Percentiles rank a stretch among this genome's conserved stretches.
Evolutionary conservation across 2,113 vertebrate genomes (phyloP).

Genomic region (Oryzias celebensis): DNA sequence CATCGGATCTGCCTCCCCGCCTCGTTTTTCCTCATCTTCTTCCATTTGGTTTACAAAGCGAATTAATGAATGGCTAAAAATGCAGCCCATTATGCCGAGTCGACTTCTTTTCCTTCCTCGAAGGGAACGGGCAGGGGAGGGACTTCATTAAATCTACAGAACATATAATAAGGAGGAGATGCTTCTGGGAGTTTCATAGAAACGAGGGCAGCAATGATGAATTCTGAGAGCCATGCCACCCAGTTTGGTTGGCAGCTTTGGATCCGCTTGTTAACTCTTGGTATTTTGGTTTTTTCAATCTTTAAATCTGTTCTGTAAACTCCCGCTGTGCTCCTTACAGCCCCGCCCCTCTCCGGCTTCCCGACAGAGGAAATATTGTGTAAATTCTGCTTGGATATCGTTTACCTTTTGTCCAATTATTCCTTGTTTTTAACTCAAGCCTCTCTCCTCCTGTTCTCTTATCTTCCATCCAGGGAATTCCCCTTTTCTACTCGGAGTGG

Average conservation of each 20-base stretch:
- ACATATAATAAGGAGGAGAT: constrained; percentile 48
- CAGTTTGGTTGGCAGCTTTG: constrained; percentile 17
- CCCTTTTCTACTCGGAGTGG: constrained; percentile 60
- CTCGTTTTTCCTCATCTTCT: constrained; percentile 8
- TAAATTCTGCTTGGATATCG: constrained; percentile 47
- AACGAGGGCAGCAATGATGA: constrained; percentile 4
- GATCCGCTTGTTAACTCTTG: constrained; percentile 14
- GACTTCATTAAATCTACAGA: constrained; percentile 22
- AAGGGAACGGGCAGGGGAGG: constrained; percentile 7
- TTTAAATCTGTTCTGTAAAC: neutral
- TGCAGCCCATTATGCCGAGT: constrained; percentile 41
- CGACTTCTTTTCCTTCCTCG: constrained; percentile 24
- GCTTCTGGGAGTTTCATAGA: neutral
- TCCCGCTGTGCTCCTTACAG: too few species aligned
- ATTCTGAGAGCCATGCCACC: constrained; percentile 12
- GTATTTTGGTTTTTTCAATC: constrained; percentile 2
- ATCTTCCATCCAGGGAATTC: constrained; percentile 64
- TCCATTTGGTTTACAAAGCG: constrained; percentile 42
- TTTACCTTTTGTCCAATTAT: constrained; percentile 54
- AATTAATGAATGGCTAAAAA: constrained; percentile 59
- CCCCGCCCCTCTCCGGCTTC: too few species aligned
- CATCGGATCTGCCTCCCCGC: constrained; percentile 5
- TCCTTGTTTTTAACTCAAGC: constrained; percentile 18
- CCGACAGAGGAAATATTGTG: constrained; percentile 32
- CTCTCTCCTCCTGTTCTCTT: constrained; percentile 59